Evolutionary conservation across 1,140 invertebrate species (phyloP), one percentile per base, ranked within the genome.

Genomic region (Drosophila chauvacae): DNA sequence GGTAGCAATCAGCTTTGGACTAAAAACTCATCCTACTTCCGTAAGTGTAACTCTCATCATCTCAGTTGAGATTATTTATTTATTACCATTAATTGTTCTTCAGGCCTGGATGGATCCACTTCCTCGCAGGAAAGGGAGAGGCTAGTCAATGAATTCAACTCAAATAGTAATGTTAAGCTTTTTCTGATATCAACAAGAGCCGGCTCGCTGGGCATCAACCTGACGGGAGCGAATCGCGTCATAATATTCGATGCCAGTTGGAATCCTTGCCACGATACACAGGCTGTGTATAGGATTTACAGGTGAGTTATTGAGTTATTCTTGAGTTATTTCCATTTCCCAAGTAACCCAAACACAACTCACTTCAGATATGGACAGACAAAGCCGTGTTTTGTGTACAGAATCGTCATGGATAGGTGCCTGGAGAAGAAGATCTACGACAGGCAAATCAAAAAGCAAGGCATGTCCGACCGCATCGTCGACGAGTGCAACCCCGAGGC

Each of bases 191-290:
- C 98, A 2, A 99, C 98, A 1, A 95, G 98, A 90, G 99, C 98
- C 58, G 98, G 98, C 16, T 99, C 98, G 26, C 93, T 99, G 16
- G 99, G 99, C 7, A 99, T 99, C 53, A 99, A 99, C 94, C 94
- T 99, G 23, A 97, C 98, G 48, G 98, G 98, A 26, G 99, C 99
- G 0, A 99, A 99, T 94, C 94, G 99, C 53, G 98, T 99, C 1
- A 96, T 99, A 26, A 98, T 99, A 35, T 97, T 99, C 86, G 99
- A 99, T 94, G 98, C 98, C 41, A 99, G 97, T 5, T 99, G 98
- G 98, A 99, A 99, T 94, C 99, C 99, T n/a, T 99, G 98, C 91
- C 98, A 99, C 92, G 98, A 99, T 92, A 99, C 98, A 2, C 98
- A 99, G 93, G 98, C 98, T 56, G 98, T 99, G 2, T 99, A 98